These are phyloP conservation scores for Pocota personata DNA, from an alignment of 2,888 invertebrate species.

Conservation along the genomic window DNA sequence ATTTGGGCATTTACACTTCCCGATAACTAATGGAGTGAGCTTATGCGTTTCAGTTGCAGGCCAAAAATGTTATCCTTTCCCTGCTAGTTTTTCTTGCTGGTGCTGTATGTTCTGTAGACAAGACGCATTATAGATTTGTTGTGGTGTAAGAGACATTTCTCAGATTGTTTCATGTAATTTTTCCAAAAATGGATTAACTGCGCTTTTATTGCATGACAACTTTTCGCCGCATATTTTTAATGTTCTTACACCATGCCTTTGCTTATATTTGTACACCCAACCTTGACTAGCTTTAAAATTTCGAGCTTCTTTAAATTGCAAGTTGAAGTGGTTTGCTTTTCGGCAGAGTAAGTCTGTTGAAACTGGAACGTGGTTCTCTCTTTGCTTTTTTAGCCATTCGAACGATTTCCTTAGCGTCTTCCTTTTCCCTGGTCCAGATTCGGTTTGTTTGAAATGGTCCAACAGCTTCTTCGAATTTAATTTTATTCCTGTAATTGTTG, in stretches of 20 bases:
- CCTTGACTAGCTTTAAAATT: constrained; percentile 19
- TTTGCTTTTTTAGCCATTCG: constrained; percentile 1
- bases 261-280: no score
- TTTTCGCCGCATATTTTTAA: constrained; percentile 1
- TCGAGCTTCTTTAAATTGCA: constrained; percentile 3
- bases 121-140: constrained; percentile 14
- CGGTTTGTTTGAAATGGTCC: constrained; percentile 3
- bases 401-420: not conserved
- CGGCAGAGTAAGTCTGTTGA: constrained; percentile 12
- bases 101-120: no score
- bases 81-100: no score
- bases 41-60: no score
- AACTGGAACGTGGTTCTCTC: constrained; percentile 17
- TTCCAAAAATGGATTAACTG: not conserved
- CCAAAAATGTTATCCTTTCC: no score
- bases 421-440: not conserved
- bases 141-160: not conserved
- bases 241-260: not conserved
- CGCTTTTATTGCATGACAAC: not conserved
- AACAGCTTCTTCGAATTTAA: constrained; percentile 6
- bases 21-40: no score
- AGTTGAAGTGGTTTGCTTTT: constrained; percentile 22
- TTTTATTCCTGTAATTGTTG: constrained; percentile 15
- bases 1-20: no score
- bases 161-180: not conserved